Percentiles rank a stretch among this genome's conserved stretches.
Evolutionary conservation across 1,140 invertebrate genomes (phyloP).

Genomic region (Phocides pigmalion): DNA sequence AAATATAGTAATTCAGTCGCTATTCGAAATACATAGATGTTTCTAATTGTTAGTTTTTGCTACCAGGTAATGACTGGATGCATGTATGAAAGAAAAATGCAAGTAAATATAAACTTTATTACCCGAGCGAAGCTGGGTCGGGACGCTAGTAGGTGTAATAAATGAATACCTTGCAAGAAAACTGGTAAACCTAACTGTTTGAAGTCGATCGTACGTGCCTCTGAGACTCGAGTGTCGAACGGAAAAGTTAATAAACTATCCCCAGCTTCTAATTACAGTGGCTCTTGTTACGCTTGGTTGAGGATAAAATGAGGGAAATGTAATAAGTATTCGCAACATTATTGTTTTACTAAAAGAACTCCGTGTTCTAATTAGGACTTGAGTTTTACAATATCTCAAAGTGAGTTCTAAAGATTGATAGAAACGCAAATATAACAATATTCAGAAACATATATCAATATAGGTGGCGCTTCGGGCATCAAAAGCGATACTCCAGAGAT

Average conservation of each 20-base stretch:
- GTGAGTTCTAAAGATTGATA: too few relatives aligned
- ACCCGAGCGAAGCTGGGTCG: too few relatives aligned
- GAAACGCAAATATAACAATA: too few relatives aligned
- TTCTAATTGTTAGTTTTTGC: too few relatives aligned
- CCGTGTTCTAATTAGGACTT: neutral
- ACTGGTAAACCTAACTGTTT: neutral
- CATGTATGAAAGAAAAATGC: neutral
- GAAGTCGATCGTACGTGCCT: slow-evolving; percentile 5
- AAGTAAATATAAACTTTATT: neutral
- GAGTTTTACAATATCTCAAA: too few relatives aligned
- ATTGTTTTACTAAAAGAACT: neutral
- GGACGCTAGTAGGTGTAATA: too few relatives aligned
- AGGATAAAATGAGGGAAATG: neutral
- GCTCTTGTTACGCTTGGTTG: slow-evolving; percentile 10
- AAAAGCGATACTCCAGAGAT: too few relatives aligned
- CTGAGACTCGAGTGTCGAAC: slow-evolving; percentile 1
- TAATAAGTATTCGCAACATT: neutral
- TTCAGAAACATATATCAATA: too few relatives aligned
- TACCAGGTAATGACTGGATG: too few relatives aligned
- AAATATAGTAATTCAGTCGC: too few relatives aligned
- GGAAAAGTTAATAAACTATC: slow-evolving; percentile 16
- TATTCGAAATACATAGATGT: too few relatives aligned
- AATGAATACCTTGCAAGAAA: neutral
- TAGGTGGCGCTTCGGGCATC: too few relatives aligned
- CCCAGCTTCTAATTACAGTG: slow-evolving; percentile 10